Evolutionary conservation across 1,140 invertebrate genomes (phyloP), one percentile per base, ranked within the genome.

Genomic region (Drosophila funebris): DNA sequence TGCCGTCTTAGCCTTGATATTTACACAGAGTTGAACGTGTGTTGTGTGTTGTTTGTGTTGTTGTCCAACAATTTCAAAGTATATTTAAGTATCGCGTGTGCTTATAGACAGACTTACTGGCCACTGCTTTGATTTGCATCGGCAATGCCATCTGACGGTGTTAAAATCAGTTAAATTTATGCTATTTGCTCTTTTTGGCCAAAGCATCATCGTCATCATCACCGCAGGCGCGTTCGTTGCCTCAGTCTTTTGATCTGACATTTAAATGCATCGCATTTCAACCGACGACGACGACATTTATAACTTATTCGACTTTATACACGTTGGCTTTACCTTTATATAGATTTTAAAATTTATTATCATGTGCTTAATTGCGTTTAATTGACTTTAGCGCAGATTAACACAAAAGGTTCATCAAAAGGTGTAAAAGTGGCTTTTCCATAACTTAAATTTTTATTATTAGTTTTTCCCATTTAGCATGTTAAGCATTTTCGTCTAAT

Each of bases 41-140:
- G 43, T 57, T 29, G 36, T 39, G 27, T 27, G 13, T 44, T 27
- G 13, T 52, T 7, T 67, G 37, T 56, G 73, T 61, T 61, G 72
- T 46, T 62, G 58, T 24, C 13, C 31, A 29, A 22, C 64, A 70
- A 63, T 68, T 74, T 72, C 54, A 60, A 66, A 33, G 58, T 81
- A 11, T 44, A 81, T 66, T 53, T 78, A 60, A 70, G 57, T 74
- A 69, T 66, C 46, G 48, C 43, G 37, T 22, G 8, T 14, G 36
- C 44, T 54, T 54, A 43, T 41, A 14, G n/a, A 33, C 31, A 39
- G 44, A 37, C 66, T 80, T 36, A 36, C 62, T 76, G 78, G 61
- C 78, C 78, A 60, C 52, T 48, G 71, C 37, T 69, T 78, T 53
- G 73, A 77, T 83, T 82, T 82, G 79, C 79, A 82, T 82, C 69